These are phyloP conservation scores for Pseudococcus jackbeardsleyi DNA, from an alignment of 2,888 invertebrate species.

Conservation along the genomic window DNA sequence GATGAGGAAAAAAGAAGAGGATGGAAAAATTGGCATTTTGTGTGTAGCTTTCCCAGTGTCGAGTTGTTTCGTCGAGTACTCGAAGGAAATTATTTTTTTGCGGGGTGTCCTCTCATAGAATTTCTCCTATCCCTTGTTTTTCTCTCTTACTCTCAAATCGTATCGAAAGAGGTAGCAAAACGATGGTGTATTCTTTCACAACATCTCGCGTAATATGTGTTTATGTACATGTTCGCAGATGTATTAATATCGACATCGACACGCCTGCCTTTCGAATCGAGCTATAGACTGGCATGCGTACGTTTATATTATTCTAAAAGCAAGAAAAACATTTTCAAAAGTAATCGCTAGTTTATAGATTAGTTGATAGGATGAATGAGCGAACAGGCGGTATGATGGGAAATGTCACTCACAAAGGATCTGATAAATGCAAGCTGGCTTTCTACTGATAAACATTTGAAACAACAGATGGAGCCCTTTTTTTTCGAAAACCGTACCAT, in stretches of 20 bases:
- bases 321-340: slow-evolving; percentile 25
- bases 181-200: not conserved
- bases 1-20: not conserved
- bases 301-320: not conserved
- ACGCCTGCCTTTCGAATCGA: slow-evolving; percentile 29
- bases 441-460: slow-evolving; percentile 62
- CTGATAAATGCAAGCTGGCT: slow-evolving; percentile 62
- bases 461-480: slow-evolving; percentile 61
- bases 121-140: not conserved
- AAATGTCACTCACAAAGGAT: slow-evolving; percentile 64
- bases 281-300: slow-evolving; percentile 8
- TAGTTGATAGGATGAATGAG: slow-evolving; percentile 54
- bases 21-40: not conserved
- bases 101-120: not conserved
- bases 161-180: not conserved
- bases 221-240: slow-evolving; percentile 37
- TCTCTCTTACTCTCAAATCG: too few relatives aligned
- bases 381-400: slow-evolving; percentile 52
- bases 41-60: not conserved
- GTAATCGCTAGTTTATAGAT: slow-evolving; percentile 61
- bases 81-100: not conserved
- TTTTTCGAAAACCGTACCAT: not conserved
- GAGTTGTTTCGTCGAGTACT: not conserved
- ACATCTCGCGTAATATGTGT: not conserved
- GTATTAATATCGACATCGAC: slow-evolving; percentile 23